Conservation (phyloP, 2,797 vertebrate species). For the Columba guinea region DNA sequence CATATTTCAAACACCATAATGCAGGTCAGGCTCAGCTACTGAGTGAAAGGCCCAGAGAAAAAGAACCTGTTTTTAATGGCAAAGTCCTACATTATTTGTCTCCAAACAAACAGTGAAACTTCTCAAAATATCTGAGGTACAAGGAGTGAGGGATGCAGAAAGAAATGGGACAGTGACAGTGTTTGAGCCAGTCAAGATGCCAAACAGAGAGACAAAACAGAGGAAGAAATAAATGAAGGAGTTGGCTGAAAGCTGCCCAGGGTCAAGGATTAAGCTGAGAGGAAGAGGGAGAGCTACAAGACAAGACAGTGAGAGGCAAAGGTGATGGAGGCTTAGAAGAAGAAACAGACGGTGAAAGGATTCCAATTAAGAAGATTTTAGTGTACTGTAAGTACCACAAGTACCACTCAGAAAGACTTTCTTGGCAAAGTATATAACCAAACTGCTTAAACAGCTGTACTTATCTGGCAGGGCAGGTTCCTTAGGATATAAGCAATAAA, state of each 20-base stretch:
- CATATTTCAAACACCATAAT: neutral
- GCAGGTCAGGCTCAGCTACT: neutral
- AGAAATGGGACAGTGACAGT: neutral
- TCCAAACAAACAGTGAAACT: neutral
- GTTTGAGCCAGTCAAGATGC: neutral
- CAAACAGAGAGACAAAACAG: neutral
- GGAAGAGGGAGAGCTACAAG: neutral
- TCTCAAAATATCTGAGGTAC: neutral
- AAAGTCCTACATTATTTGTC: neutral
- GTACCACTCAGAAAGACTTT: neutral
- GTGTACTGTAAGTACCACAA: neutral
- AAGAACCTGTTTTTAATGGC: neutral
- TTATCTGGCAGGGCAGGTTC: neutral
- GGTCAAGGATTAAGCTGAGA: neutral
- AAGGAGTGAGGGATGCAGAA: neutral
- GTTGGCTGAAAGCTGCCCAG: neutral
- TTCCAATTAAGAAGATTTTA: constrained; percentile 16
- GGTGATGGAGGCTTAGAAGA: neutral
- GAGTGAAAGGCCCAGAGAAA: neutral
- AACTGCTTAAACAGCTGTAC: neutral
- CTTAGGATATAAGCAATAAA: neutral
- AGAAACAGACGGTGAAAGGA: neutral
- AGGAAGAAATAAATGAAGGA: neutral
- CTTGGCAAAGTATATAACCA: neutral
- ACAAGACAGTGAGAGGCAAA: neutral